A percentile compares a stretch with the other conserved stretches of the same genome.
Conservation (phyloP, 2,797 vertebrate species). For the Aselliscus stoliczkanus region DNA sequence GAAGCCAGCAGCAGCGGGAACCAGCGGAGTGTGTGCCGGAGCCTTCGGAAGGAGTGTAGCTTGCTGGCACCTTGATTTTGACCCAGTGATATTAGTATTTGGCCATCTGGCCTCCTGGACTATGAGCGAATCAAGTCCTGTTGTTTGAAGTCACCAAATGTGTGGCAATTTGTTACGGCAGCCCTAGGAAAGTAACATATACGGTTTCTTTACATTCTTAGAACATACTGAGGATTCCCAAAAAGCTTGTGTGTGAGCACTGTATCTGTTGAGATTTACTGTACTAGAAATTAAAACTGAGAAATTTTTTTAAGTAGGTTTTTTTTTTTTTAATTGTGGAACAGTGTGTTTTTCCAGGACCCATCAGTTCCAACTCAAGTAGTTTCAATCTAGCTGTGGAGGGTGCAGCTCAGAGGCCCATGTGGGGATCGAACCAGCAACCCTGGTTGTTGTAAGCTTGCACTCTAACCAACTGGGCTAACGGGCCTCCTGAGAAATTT, state of each 20-base stretch:
- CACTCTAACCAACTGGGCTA: no score
- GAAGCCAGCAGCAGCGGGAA: background rate
- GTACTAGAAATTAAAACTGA: background rate
- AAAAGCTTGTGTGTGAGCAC: background rate
- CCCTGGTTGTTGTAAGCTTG: no score
- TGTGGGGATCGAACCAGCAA: no score
- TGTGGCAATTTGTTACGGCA: background rate
- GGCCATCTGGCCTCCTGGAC: background rate
- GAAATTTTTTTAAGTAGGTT: no score
- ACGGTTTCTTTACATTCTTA: background rate
- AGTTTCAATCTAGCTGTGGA: no score
- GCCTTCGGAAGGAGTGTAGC: rapidly evolving
- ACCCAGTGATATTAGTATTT: background rate
- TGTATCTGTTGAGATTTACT: background rate
- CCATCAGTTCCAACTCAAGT: no score
- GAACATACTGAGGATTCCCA: background rate
- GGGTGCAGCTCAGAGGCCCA: no score
- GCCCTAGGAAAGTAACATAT: background rate
- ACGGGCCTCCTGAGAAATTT: no score
- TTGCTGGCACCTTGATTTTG: background rate
- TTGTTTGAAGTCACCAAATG: background rate
- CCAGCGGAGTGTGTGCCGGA: background rate
- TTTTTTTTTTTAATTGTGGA: no score
- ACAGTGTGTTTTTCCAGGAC: no score
- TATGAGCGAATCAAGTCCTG: no score